Conservation (phyloP, 2,888 invertebrate species). For the Syrphus vitripennis region DNA sequence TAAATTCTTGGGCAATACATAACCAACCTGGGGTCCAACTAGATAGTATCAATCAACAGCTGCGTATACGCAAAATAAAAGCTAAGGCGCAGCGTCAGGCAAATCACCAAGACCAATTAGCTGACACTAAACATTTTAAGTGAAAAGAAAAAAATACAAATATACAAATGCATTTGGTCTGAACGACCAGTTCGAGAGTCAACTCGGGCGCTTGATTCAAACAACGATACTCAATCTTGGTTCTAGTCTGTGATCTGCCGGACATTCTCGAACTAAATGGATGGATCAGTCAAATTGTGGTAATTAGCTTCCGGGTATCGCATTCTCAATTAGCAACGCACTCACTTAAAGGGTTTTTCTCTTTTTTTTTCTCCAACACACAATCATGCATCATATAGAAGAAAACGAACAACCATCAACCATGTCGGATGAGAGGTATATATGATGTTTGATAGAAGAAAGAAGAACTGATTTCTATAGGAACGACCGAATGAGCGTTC, state of each 20-base stretch:
- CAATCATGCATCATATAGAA: background rate
- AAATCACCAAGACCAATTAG: constrained; percentile 65
- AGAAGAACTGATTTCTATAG: constrained; percentile 15
- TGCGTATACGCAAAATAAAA: too few species aligned
- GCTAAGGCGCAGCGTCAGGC: constrained; percentile 22
- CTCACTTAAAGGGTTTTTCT: background rate
- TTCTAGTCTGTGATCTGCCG: constrained; percentile 24
- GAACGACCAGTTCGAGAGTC: background rate
- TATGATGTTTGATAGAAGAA: background rate
- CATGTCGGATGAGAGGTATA: background rate
- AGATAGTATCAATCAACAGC: constrained; percentile 69
- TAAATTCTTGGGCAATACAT: background rate
- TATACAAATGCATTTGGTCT: constrained; percentile 1
- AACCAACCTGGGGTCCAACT: background rate
- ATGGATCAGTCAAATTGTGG: constrained; percentile 44
- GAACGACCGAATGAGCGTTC: background rate
- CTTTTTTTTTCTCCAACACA: too few species aligned
- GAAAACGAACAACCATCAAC: too few species aligned
- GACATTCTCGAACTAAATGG: constrained; percentile 39
- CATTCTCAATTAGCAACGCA: constrained; percentile 34
- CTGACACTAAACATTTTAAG: constrained; percentile 62
- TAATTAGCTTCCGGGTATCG: constrained; percentile 67
- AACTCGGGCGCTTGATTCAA: background rate
- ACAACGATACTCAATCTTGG: constrained; percentile 16
- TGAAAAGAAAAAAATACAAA: constrained; percentile 33